Base-by-base conservation (phyloP, 2,113 vertebrate genomes). In the Bos taurus region DNA sequence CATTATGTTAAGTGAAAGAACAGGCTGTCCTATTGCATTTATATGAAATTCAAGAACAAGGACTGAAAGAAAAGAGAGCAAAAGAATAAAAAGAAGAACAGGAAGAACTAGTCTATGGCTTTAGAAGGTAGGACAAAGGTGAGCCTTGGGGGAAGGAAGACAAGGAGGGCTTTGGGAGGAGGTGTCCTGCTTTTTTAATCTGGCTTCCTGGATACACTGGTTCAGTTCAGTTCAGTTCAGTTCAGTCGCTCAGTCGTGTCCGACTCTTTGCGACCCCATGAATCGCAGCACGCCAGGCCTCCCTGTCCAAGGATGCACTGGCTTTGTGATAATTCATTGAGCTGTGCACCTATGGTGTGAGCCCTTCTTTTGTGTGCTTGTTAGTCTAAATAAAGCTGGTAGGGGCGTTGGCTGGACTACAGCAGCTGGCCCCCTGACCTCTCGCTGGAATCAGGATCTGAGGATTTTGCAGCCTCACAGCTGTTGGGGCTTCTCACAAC, bases 401-500 rank as follows among this genome's bases (percentile, higher is more conserved):
- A 86, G 48, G 67, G 52, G 36, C 0, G 0, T 11, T 16, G 88
- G 83, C 67, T 1, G 71, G 3, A 60, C 43, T 48, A 15, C 2
- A 6, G 88, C 62, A 40, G 48, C 77, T 36, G 80, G 7, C 11
- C 60, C 81, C 36, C 56, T 26, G 0, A 3, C 21, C 26, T 26
- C 56, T 52, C 30, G 0, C 56, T 6, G 71, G 40, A 17, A 30
- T 46, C 0, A 7, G 78, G n/a, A 50, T 54, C 36, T 48, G 77
- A 54, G 3, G 2, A n/a, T 50, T 40, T 28, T 54, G 5, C 14
- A 2, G 48, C 54, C 64, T 40, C 54, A 13, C 94, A 95, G 96
- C 90, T 94, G 84, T 19, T 30, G 54, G 46, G 54, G 77, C 7
- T 40, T 64, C 92, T 93, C 87, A 95, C 87, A 14, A 84, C 23